Evolutionary conservation across 2,113 vertebrate species (phyloP).

Genomic region (Mesoclemmys tuberculata): DNA sequence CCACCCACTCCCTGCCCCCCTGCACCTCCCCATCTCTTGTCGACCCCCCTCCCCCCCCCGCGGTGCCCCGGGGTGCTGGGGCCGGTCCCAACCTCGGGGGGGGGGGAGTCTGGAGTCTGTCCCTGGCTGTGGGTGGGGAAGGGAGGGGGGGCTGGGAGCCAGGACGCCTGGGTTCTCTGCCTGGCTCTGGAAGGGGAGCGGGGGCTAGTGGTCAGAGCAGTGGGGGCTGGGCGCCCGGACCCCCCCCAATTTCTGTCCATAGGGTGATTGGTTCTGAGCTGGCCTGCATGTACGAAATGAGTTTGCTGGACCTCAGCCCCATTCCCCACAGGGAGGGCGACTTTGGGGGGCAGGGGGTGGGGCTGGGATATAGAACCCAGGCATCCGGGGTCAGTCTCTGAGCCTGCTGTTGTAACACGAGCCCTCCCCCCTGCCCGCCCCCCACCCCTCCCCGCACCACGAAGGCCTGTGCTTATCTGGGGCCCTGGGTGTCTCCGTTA

Average conservation of each 20-base stretch:
- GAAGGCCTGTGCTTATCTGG: background rate
- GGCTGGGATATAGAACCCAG: too few species aligned
- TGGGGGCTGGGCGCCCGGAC: background rate
- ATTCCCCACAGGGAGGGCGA: background rate
- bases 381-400: background rate
- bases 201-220: rapidly evolving
- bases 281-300: background rate
- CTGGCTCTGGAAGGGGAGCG: background rate
- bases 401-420: too few species aligned
- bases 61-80: too few species aligned
- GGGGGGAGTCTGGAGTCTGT: too few species aligned
- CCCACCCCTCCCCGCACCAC: rapidly evolving
- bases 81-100: too few species aligned
- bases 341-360: too few species aligned
- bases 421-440: rapidly evolving
- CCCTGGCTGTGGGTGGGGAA: background rate
- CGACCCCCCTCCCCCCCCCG: background rate
- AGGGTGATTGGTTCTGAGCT: too few species aligned
- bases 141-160: too few species aligned
- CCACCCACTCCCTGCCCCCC: background rate
- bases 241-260: background rate
- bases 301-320: background rate
- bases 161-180: too few species aligned
- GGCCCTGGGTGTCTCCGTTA: background rate
- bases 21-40: background rate